Evolutionary conservation across 1,140 invertebrate species (phyloP), one percentile per base, ranked within the genome.

Genomic region (Aphelenchoides besseyi): DNA sequence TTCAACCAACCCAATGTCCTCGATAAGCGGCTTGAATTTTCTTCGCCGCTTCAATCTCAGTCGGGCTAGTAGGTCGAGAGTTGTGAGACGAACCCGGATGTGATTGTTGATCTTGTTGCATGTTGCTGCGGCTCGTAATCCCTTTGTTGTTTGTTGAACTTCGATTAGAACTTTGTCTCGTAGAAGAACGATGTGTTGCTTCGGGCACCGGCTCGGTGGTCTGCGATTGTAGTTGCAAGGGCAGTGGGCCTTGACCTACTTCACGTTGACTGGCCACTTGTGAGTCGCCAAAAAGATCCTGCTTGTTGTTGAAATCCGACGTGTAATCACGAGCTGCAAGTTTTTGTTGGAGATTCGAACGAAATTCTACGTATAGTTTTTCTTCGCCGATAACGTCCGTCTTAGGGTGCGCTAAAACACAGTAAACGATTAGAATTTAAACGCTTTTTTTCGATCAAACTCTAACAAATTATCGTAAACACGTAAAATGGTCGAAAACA

Each of bases 11-110:
- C 9, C 55, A 30, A 48, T 82, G 82, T 32, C 81, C 81, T 26
- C 79, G 69, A 48, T 80, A 84, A 18, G 71, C 78, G 5, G 81
- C 82, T 66, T 83, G 81, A 37, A 83, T 83, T 74, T 84, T 84
- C 5, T 80, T 84, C 3, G 81, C 82, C 3, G 81, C 81, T 1
- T 73, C 75, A 26, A 70, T 32, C 26, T 84, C 81, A 23, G 69
- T 36, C 32, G 81, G 81, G 54, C 70, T 77, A 0, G 63, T 62
- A 8, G 67, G 69, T 18, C 75, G 55, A 12, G 33, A 55, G 48
- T 36, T 68, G 64, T 68, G 12, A 29, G 54, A 68, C 2, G 64
- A 69, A 12, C 67, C 67, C 9, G 67, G 64, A 0, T 18, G 18
- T 61, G 57, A 68, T 26, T 12, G 67, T 29, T 68, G 54, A 12